phyloP scores from a whole-genome alignment of 2,888 invertebrate species.

The Nomada ferruginata region DNA sequence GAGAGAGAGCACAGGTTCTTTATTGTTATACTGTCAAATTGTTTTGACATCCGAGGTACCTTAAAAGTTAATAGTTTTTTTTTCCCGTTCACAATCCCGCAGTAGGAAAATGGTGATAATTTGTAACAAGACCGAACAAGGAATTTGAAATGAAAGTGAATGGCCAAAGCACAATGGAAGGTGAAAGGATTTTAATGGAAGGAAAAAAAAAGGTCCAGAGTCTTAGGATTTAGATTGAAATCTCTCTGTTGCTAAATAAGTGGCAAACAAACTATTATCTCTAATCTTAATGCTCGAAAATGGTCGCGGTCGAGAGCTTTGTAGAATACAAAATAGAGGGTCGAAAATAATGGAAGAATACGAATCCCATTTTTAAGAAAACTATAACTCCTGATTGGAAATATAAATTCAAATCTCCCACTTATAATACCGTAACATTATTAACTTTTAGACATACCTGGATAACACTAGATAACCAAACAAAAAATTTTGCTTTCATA shows the following conservation, averaged over 20 bases:
- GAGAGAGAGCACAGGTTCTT: too few species aligned
- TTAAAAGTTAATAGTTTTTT: neutral
- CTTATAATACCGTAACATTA: too few species aligned
- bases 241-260: neutral
- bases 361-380: neutral
- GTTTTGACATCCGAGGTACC: neutral
- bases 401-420: too few species aligned
- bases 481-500: too few species aligned
- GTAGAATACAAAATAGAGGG: neutral
- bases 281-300: neutral
- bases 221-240: neutral
- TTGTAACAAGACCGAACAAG: too few species aligned
- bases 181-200: neutral
- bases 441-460: too few species aligned
- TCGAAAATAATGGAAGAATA: neutral
- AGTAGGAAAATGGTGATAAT: too few species aligned
- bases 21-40: neutral
- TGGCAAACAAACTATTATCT: neutral
- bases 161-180: neutral
- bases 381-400: neutral
- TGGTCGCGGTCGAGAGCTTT: neutral
- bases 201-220: neutral
- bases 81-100: neutral
- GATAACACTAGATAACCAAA: too few species aligned
- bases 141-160: neutral